Conservation (phyloP, 2,113 vertebrate species). For the human (Homo sapiens) region GRCh38 chr3:87831501-87832000, state of each 20-base stretch:
- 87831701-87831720: background rate
- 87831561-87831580: too few relatives aligned
- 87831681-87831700: background rate
- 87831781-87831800: background rate
- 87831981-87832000: background rate
- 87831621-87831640: too few relatives aligned
- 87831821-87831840: background rate
- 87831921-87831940: background rate
- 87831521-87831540: too few relatives aligned
- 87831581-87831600: too few relatives aligned
- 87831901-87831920: background rate
- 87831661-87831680: background rate
- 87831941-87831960: background rate
- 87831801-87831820: background rate
- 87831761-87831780: background rate
- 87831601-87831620: accelerated
- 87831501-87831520: accelerated
- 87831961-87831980: background rate
- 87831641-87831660: too few relatives aligned
- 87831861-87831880: background rate
- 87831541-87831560: too few relatives aligned
- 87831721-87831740: background rate
- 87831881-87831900: background rate
- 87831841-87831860: background rate
- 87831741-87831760: background rate